Percentiles rank a stretch among this genome's conserved stretches.
Evolutionary conservation across 1,140 invertebrate genomes (phyloP).

Genomic region (Sinella curviseta): DNA sequence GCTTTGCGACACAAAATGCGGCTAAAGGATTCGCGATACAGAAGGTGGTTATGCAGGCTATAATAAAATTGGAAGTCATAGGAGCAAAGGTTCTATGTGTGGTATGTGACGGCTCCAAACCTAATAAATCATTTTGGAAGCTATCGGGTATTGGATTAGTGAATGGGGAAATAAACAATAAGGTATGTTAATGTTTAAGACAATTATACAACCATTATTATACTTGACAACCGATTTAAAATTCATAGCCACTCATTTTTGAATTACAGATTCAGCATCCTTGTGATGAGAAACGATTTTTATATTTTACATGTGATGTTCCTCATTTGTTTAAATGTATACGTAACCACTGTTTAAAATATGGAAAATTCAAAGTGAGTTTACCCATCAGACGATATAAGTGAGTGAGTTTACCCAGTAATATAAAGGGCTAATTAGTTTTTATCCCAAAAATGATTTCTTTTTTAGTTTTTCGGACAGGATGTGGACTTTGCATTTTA

Average conservation of each 20-base stretch:
- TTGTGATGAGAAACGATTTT: background rate
- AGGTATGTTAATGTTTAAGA: background rate
- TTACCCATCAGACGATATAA: background rate
- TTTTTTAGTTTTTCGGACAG: background rate
- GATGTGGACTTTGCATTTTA: background rate
- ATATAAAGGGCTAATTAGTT: too few species aligned
- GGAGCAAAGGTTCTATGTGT: background rate
- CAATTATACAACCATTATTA: background rate
- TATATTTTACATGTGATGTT: constrained; percentile 18
- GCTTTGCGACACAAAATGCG: constrained; percentile 27
- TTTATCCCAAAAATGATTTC: background rate
- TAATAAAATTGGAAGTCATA: background rate
- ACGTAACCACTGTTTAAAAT: constrained; percentile 6
- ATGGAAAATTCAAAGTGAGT: background rate
- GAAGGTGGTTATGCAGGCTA: background rate
- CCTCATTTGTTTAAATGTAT: constrained; percentile 31
- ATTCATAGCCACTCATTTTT: background rate
- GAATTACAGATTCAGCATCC: background rate
- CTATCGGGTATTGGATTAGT: background rate
- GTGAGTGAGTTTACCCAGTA: too few species aligned
- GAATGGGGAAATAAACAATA: background rate
- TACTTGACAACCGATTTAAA: too few species aligned
- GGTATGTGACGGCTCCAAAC: constrained; percentile 11
- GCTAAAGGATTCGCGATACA: background rate
- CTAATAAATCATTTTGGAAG: constrained; percentile 24